Conservation (phyloP, 30 jellyfish, hydroid and myxozoan species). For the Chrysaora quinquecirrha region DNA sequence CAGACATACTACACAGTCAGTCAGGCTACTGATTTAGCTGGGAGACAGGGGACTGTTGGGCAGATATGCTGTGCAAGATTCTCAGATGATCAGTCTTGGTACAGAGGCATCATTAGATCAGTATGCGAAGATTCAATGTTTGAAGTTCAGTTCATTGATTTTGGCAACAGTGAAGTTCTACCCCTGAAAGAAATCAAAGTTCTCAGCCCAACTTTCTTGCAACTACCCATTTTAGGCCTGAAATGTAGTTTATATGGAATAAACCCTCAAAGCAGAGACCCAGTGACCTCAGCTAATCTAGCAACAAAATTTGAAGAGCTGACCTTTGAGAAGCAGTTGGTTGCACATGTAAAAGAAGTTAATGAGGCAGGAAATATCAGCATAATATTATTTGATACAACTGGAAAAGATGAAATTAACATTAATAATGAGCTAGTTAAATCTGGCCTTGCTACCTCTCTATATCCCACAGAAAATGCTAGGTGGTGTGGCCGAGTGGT, state of each 20-base stretch:
- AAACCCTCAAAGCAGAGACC: conserved; percentile 20
- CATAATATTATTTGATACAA: conserved; percentile 64
- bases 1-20: conserved; percentile 48
- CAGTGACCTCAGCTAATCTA: conserved; percentile 14
- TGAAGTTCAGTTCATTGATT: conserved; percentile 66
- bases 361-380: conserved; percentile 29
- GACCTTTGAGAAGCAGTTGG: conserved; percentile 57
- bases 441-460: conserved; percentile 12
- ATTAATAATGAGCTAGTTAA: conserved; percentile 59
- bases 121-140: conserved; percentile 7
- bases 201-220: conserved; percentile 43
- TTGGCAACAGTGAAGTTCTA: conserved; percentile 65
- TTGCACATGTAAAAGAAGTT: conserved; percentile 48
- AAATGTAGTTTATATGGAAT: conserved; percentile 68
- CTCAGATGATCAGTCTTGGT: conserved; percentile 85
- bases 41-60: conserved; percentile 7
- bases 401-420: conserved; percentile 55
- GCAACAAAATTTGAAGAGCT: conserved; percentile 60
- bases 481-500: too few relatives aligned
- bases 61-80: conserved; percentile 90
- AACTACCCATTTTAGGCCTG: conserved; percentile 67
- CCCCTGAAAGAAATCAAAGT: conserved; percentile 49
- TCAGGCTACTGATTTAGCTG: neutral
- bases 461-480: neutral
- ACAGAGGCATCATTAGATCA: conserved; percentile 68